Conservation (phyloP, 64 coral and sea anemone species). For the Stylophora pistillata region DNA sequence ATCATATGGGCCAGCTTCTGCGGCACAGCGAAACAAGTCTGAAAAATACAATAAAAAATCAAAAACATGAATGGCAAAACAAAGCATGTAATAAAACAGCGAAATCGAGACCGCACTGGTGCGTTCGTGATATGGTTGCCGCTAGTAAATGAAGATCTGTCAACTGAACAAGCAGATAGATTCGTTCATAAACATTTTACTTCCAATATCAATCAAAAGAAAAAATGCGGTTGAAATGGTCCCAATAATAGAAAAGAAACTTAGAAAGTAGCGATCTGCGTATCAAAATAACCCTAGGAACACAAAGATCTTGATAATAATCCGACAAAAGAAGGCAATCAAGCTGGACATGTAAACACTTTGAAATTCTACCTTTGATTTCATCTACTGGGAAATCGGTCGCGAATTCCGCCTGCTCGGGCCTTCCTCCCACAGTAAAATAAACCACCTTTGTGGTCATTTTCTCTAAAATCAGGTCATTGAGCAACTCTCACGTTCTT, state of each 20-base stretch:
- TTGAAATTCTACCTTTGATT: constrained; percentile 71
- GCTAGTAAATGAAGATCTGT: background rate
- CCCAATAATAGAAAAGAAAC: background rate
- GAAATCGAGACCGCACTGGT: background rate
- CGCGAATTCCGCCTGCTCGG: constrained; percentile 80
- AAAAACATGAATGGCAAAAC: background rate
- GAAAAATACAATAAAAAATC: background rate
- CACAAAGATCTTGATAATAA: background rate
- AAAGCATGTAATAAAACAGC: background rate
- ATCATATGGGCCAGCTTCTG: constrained; percentile 85
- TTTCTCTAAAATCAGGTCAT: constrained; percentile 13
- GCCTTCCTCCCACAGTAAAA: constrained; percentile 79
- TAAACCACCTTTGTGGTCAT: constrained; percentile 93
- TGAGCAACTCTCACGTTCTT: background rate
- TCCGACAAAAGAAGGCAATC: background rate
- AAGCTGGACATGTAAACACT: background rate
- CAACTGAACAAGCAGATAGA: background rate
- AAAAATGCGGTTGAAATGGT: background rate
- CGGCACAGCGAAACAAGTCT: constrained; percentile 89
- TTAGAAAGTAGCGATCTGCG: background rate
- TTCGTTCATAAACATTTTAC: background rate
- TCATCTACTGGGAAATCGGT: constrained; percentile 85
- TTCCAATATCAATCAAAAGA: background rate
- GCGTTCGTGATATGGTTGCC: background rate
- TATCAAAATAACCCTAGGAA: background rate